Conservation (phyloP, 2,113 vertebrate genomes). For the Nesoenas mayeri region DNA sequence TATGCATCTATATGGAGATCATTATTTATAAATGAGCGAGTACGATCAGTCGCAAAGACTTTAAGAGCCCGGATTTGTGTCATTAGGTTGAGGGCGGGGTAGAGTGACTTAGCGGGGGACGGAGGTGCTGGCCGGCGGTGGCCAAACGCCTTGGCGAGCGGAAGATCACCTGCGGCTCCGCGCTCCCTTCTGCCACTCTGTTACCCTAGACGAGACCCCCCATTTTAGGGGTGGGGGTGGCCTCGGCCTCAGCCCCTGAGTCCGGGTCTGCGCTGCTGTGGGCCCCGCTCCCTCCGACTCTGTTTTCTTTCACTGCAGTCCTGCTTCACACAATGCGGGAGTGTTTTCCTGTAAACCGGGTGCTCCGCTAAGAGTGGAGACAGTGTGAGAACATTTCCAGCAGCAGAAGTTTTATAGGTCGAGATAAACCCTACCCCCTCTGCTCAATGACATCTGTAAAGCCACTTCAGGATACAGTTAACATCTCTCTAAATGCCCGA, state of each 20-base stretch:
- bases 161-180: neutral
- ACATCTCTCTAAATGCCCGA: neutral
- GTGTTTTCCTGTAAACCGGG: neutral
- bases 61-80: conserved; percentile 62
- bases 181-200: neutral
- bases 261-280: neutral
- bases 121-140: neutral
- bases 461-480: neutral
- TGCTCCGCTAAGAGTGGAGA: neutral
- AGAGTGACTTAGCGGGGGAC: neutral
- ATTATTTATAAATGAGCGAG: conserved; percentile 62
- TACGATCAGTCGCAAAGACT: conserved; percentile 50
- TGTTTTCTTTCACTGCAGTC: rapidly evolving
- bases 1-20: conserved; percentile 58
- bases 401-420: neutral
- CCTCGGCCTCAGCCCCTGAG: neutral
- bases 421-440: neutral
- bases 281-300: neutral
- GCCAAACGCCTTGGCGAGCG: neutral
- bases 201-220: neutral
- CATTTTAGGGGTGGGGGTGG: neutral
- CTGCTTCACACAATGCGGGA: neutral
- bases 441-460: neutral
- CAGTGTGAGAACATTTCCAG: neutral
- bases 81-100: conserved; percentile 16